Percentiles rank a stretch among this genome's conserved stretches.
Evolutionary conservation across 2,797 vertebrate genomes (phyloP).

Genomic region (Bovichtus diacanthus): DNA sequence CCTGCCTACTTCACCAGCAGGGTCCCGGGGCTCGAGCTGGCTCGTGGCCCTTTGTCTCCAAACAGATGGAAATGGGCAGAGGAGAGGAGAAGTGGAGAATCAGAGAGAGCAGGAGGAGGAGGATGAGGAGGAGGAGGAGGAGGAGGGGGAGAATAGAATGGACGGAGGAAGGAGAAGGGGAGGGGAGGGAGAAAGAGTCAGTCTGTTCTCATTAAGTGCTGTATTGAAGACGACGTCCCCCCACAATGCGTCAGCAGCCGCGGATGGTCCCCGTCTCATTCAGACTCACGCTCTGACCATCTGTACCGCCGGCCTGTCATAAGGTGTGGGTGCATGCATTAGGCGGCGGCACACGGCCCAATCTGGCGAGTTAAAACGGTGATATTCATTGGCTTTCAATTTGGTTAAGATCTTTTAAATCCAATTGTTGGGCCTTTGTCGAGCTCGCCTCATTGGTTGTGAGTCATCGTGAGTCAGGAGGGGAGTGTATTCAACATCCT

Average conservation of each 20-base stretch:
- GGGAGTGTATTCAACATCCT: slow-evolving; percentile 68
- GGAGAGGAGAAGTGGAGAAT: slow-evolving; percentile 79
- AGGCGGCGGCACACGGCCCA: slow-evolving; percentile 66
- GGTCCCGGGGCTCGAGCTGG: slow-evolving; percentile 86
- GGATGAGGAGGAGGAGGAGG: slow-evolving; percentile 43
- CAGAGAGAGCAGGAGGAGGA: slow-evolving; percentile 50
- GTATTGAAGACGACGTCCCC: slow-evolving; percentile 85
- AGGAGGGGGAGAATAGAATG: slow-evolving; percentile 56
- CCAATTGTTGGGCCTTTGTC: slow-evolving; percentile 76
- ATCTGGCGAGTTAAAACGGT: slow-evolving; percentile 75
- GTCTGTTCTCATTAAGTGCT: slow-evolving; percentile 90
- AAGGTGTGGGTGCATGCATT: slow-evolving; percentile 80
- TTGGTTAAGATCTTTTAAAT: slow-evolving; percentile 79
- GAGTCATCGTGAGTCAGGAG: slow-evolving; percentile 56
- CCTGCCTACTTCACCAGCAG: slow-evolving; percentile 90
- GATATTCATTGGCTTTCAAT: slow-evolving; percentile 79
- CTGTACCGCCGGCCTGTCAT: slow-evolving; percentile 81
- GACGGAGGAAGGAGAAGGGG: slow-evolving; percentile 61
- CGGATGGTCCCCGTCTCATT: slow-evolving; percentile 82
- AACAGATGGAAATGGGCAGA: slow-evolving; percentile 90
- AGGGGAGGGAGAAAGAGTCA: slow-evolving; percentile 80
- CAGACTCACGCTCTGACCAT: slow-evolving; percentile 86
- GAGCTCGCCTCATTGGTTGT: slow-evolving; percentile 40
- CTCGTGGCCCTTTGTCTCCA: slow-evolving; percentile 89
- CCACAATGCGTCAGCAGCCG: slow-evolving; percentile 84